phyloP scores from a whole-genome alignment of 2,113 vertebrate genomes.

The Anas platyrhynchos region DNA sequence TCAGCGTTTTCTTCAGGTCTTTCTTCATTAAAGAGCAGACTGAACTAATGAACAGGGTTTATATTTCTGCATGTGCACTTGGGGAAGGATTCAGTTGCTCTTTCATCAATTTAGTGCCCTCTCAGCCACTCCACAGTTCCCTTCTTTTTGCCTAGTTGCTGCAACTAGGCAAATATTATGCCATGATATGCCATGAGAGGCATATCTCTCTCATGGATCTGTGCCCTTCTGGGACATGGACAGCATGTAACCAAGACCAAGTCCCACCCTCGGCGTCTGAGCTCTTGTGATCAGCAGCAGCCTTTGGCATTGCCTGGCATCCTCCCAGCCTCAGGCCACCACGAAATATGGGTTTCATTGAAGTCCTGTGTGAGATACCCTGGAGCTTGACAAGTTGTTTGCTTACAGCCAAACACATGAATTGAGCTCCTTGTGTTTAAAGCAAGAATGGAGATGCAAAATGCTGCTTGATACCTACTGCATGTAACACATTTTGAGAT shows the following conservation, averaged over 20 bases:
- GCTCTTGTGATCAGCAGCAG: background rate
- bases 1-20: background rate
- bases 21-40: background rate
- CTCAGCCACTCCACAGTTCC: background rate
- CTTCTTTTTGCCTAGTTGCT: background rate
- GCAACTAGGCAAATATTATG: background rate
- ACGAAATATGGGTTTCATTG: background rate
- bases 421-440: background rate
- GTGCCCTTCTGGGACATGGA: rapidly evolving
- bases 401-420: rapidly evolving
- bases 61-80: rapidly evolving
- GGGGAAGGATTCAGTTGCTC: background rate
- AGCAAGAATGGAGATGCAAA: background rate
- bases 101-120: background rate
- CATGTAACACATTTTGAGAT: background rate
- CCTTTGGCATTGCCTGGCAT: background rate
- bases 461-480: background rate
- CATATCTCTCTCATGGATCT: background rate
- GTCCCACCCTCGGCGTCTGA: background rate
- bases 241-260: rapidly evolving
- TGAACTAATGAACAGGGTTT: background rate
- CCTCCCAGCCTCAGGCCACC: background rate
- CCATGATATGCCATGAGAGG: background rate
- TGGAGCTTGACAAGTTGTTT: background rate
- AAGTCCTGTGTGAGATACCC: background rate